These are phyloP conservation scores for Sarcophaga variegata DNA, from an alignment of 2,888 invertebrate species.

Conservation along the genomic window DNA sequence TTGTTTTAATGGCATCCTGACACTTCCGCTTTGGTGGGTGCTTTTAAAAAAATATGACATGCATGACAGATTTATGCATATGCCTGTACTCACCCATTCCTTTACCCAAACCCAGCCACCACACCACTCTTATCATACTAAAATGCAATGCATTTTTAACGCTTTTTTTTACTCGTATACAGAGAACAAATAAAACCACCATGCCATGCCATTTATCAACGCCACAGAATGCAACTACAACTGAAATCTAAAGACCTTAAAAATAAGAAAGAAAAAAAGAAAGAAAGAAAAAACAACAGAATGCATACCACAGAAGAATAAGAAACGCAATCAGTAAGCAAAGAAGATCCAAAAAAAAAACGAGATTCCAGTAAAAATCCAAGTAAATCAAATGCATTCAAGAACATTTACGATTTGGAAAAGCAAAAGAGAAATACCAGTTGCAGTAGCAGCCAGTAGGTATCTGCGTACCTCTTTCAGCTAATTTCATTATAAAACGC, in stretches of 20 bases:
- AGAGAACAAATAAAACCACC: not conserved
- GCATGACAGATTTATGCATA: slow-evolving; percentile 63
- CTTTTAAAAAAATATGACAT: slow-evolving; percentile 65
- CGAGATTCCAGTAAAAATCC: not conserved
- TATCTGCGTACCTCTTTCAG: not conserved
- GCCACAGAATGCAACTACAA: not conserved
- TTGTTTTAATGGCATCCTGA: slow-evolving; percentile 68
- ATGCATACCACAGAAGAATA: not conserved
- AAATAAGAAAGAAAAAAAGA: not conserved
- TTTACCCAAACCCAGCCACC: not conserved
- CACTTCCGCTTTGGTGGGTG: slow-evolving; percentile 68
- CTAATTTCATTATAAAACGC: not conserved
- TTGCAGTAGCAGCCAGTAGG: not conserved
- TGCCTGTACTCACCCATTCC: not conserved
- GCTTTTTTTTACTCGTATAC: not conserved
- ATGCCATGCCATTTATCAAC: not conserved
- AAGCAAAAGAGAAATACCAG: not conserved
- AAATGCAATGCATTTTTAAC: not conserved
- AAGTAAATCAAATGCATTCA: not conserved
- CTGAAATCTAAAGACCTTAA: slow-evolving; percentile 15
- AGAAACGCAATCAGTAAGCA: not conserved
- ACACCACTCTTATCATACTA: not conserved
- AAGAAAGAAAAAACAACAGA: not conserved
- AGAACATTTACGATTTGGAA: not conserved
- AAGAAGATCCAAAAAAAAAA: not conserved